Evolutionary conservation across 2,797 vertebrate genomes (phyloP).

Genomic region (Anguilla megastoma): DNA sequence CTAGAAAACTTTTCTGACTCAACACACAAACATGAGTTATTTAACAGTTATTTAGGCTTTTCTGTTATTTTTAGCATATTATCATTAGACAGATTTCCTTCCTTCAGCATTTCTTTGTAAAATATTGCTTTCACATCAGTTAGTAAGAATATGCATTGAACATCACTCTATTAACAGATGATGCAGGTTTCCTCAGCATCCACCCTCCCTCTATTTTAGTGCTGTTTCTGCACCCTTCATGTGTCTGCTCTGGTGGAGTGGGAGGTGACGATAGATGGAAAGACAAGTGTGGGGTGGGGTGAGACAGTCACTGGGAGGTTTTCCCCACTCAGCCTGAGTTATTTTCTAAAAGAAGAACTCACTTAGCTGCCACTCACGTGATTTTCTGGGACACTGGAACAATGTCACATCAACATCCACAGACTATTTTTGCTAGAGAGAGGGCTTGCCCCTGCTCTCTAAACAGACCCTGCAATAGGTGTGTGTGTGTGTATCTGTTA

Average conservation of each 20-base stretch:
- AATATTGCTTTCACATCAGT: background rate
- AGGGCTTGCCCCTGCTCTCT: background rate
- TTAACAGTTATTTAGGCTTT: background rate
- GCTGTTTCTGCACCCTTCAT: background rate
- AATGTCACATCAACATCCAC: background rate
- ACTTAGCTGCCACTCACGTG: background rate
- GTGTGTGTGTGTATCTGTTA: conserved; percentile 2
- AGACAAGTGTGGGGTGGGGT: background rate
- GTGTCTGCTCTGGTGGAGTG: background rate
- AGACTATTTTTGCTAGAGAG: background rate
- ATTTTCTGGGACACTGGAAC: background rate
- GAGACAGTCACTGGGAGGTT: background rate
- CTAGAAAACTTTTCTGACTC: background rate
- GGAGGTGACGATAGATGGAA: background rate
- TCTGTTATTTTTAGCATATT: background rate
- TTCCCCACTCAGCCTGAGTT: background rate
- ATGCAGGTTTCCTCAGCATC: background rate
- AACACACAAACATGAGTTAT: background rate
- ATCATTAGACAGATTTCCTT: background rate
- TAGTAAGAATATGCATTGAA: background rate
- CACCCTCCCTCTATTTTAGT: background rate
- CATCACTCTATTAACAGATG: background rate
- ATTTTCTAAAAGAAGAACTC: background rate
- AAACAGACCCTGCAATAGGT: background rate
- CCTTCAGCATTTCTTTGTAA: background rate